Base-by-base conservation (phyloP, 2,888 invertebrate genomes). In the Diaperis boleti region DNA sequence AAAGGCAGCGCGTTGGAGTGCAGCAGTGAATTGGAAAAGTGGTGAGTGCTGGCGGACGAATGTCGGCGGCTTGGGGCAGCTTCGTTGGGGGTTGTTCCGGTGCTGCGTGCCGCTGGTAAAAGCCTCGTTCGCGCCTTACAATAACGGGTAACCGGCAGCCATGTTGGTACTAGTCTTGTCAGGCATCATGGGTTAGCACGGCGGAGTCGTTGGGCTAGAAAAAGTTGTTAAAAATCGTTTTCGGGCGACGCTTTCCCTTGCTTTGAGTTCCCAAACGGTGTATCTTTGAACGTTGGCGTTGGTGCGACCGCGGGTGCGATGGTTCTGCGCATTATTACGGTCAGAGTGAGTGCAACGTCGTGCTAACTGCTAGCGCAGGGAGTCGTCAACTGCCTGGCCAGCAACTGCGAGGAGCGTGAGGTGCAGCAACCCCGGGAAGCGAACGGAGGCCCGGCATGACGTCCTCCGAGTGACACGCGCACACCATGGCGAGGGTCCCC, bases 401-500 rank as follows among this genome's bases (percentile, higher is more conserved):
- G 75, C 76, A 76, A 79, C 78, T 75, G 76, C 76, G 73, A 75
- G 76, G 76, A 75, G 76, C 47, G 76, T 75, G 73, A 75, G 76
- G 76, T 76, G 76, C 47, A 78, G 79, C 79, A 79, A 79, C 81
- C 81, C 80, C 79, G 81, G 80, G 81, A 80, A 78, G 76, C 78
- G 78, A 66, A 76, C 72, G 72, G 76, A 74, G 74, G 74, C 69
- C 72, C 69, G 74, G 74, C 75, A 74, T 75, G 77, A 74, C 78
- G 75, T 76, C 72, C 76, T 72, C 73, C 71, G 72, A 76, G 77
- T 78, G 78, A 81, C 81, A 80, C 81, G 81, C 80, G 81, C 78
- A 71, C 63, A 83, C 82, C 78, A 88, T 88, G 88, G 87, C 88
- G 81, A 84, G 85, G 79, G 82, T 85, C 81, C 84, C 86, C 76